phyloP scores from a whole-genome alignment of 2,888 invertebrate species.

The Sesamia inferens region DNA sequence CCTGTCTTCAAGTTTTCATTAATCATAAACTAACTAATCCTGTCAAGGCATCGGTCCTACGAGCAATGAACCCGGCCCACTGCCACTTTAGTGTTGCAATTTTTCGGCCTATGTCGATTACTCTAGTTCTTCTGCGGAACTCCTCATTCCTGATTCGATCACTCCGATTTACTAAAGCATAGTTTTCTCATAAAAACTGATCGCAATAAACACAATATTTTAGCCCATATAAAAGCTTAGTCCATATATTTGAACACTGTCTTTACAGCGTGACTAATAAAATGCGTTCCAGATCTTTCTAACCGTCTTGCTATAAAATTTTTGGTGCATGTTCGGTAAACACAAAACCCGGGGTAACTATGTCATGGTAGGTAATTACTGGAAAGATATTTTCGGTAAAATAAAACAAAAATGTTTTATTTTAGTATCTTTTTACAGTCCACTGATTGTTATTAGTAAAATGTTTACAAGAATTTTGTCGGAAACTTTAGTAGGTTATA shows the following conservation, averaged over 20 bases:
- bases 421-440: too few species aligned
- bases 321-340: slow-evolving; percentile 48
- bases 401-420: slow-evolving; percentile 1
- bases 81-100: too few species aligned
- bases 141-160: too few species aligned
- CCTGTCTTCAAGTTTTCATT: too few species aligned
- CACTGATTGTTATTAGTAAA: too few species aligned
- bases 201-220: slow-evolving; percentile 32
- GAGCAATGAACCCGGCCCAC: too few species aligned
- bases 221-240: slow-evolving; percentile 23
- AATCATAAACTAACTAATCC: too few species aligned
- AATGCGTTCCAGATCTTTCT: slow-evolving; percentile 41
- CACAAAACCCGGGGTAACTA: slow-evolving; percentile 32
- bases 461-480: slow-evolving; percentile 2
- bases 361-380: slow-evolving; percentile 24
- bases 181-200: slow-evolving; percentile 8
- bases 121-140: too few species aligned
- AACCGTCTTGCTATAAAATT: slow-evolving; percentile 37
- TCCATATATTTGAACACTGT: slow-evolving; percentile 23
- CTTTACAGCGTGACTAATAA: slow-evolving; percentile 49
- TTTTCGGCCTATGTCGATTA: too few species aligned
- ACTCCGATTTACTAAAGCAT: background rate
- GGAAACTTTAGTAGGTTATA: background rate
- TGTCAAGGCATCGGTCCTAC: too few species aligned
- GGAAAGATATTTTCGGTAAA: slow-evolving; percentile 7